Evolutionary conservation across 2,113 vertebrate genomes (phyloP), one percentile per base, ranked within the genome.

Genomic region (Ginglymostoma cirratum): DNA sequence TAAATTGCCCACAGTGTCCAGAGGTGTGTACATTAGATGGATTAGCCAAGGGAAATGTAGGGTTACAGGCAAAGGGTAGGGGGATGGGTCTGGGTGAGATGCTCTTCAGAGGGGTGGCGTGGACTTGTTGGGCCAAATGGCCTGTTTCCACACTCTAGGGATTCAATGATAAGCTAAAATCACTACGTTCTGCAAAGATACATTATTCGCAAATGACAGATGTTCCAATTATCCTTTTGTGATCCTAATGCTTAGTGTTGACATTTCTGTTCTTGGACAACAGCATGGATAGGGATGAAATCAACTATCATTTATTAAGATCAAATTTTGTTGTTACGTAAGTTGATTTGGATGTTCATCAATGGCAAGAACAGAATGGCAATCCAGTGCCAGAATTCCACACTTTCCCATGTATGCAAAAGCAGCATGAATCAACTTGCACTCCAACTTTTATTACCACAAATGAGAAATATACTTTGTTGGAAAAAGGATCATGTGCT

Each of bases 391-490:
- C n/a, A 80, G 76, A n/a, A 14, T 80, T 80, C 76, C 76, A 83
- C 69, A 70, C 12, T 38, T 38, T 42, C 3, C 14, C 48, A 61
- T 55, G 27, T 14, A 89, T 89, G 48, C 24, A 86, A 83, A 34
- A 89, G 27, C 86, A 89, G 86, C 86, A 89, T 55, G 48, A 89
- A 30, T 61, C 52, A 52, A 89, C 86, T 34, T 89, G 86, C 86
- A 23, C 86, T 55, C 21, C 48, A 12, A 83, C 38, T 38, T 42
- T 83, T 27, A 30, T 48, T 27, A 52, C 21, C 45, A 17, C n/a
- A 48, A 45, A 86, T 52, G 23, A 52, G 45, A 6, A 52, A 86
- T 14, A 27, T 87, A 87, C 19, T 42, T 87, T 30, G 45, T 45
- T 85, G 38, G 21, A 30, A 83, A 34, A 38, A 83, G 38, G 15